Evolutionary conservation across 2,888 invertebrate genomes (phyloP).

Genomic region (Apamea monoglypha): DNA sequence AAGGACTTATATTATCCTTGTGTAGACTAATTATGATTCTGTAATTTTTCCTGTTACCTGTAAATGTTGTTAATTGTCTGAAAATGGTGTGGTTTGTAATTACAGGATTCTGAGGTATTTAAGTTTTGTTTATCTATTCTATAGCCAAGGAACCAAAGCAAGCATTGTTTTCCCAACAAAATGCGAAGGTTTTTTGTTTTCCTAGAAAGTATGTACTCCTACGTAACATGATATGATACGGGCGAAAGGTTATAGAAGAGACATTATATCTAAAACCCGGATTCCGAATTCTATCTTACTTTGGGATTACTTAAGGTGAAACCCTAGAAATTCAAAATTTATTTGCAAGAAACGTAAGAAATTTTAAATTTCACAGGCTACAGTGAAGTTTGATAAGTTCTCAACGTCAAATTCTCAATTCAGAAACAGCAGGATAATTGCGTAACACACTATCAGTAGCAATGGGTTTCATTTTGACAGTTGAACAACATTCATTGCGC

Average conservation of each 20-base stretch:
- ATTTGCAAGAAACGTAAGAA: not conserved
- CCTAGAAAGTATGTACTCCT: not conserved
- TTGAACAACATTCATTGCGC: too few species aligned
- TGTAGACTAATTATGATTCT: not conserved
- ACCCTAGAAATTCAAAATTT: not conserved
- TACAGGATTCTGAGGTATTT: too few species aligned
- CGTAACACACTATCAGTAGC: too few species aligned
- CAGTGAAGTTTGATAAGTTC: not conserved
- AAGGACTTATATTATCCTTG: slow-evolving; percentile 17
- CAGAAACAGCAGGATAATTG: not conserved
- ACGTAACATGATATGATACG: not conserved
- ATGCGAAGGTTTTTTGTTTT: not conserved
- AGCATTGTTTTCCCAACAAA: not conserved
- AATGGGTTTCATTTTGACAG: too few species aligned
- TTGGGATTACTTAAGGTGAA: not conserved
- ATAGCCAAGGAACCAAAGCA: not conserved
- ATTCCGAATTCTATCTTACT: not conserved
- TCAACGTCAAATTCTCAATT: not conserved
- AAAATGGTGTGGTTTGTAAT: not conserved
- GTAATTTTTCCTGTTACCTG: slow-evolving; percentile 41
- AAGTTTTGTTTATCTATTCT: not conserved
- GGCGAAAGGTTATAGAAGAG: not conserved
- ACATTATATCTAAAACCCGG: not conserved
- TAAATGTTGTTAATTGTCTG: not conserved
- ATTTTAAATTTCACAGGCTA: not conserved